Evolutionary conservation across 2,888 invertebrate species (phyloP).

Genomic region (Pseudococcus longispinus): DNA sequence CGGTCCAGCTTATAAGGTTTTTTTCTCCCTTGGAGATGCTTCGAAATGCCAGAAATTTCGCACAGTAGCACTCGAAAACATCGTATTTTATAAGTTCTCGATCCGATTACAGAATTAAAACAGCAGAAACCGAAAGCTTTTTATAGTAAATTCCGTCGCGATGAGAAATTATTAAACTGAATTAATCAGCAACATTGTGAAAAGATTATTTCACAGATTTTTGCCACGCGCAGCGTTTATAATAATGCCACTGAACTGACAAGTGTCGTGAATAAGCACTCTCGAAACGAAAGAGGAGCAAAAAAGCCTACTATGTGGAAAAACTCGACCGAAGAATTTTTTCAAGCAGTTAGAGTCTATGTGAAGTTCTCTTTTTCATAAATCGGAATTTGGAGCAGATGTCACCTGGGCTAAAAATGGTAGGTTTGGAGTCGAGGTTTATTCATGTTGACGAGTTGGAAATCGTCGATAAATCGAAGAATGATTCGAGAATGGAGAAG

Average conservation of each 20-base stretch:
- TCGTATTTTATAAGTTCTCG: background rate
- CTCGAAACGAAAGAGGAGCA: background rate
- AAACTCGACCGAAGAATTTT: background rate
- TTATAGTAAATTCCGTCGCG: background rate
- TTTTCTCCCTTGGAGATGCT: background rate
- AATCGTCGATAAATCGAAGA: too few species aligned
- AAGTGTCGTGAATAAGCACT: background rate
- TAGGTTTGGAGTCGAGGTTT: too few species aligned
- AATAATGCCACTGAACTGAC: constrained; percentile 26
- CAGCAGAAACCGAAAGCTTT: background rate
- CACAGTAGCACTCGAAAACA: background rate
- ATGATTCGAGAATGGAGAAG: too few species aligned
- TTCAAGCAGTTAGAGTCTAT: background rate
- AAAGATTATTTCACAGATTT: constrained; percentile 13
- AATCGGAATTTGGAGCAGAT: too few species aligned
- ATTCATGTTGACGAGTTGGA: too few species aligned
- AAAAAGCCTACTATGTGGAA: constrained; percentile 11
- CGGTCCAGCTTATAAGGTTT: background rate
- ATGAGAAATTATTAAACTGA: background rate
- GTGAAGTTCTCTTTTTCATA: background rate
- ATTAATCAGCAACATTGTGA: constrained; percentile 10
- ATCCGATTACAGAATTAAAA: constrained; percentile 26
- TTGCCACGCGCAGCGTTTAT: constrained; percentile 1
- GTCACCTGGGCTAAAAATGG: too few species aligned
- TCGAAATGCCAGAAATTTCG: background rate